These are phyloP conservation scores for Nesometra sesokonis DNA, from an alignment of 35 echinoderm and acorn worm species.

Conservation along the genomic window DNA sequence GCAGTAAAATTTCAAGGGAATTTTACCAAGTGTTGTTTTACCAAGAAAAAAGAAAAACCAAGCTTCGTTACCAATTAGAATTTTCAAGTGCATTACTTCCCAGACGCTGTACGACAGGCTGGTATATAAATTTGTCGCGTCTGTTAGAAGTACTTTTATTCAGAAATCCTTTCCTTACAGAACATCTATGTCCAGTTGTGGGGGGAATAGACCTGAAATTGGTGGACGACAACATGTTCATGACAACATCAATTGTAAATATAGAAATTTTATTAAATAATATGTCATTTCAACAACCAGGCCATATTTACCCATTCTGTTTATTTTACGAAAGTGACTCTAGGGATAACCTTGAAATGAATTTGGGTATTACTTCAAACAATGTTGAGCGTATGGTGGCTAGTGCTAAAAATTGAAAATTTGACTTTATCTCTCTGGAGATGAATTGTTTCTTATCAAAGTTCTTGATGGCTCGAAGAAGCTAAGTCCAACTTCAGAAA, in stretches of 20 bases:
- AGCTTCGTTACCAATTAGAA: no score
- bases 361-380: not conserved
- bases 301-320: not conserved
- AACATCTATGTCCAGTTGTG: not conserved
- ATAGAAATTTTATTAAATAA: not conserved
- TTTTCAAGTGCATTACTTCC: no score
- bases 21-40: no score
- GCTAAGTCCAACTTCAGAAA: not conserved
- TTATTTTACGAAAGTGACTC: slow-evolving; percentile 1
- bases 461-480: not conserved
- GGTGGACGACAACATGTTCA: not conserved
- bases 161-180: no score
- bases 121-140: no score
- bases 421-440: not conserved
- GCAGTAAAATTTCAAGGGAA: no score
- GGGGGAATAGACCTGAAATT: not conserved
- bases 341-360: not conserved
- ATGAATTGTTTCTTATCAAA: not conserved
- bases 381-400: no score
- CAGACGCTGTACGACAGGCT: no score
- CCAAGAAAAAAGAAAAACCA: no score
- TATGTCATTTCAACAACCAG: not conserved
- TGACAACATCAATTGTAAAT: not conserved
- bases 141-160: no score
- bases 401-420: not conserved